These are phyloP conservation scores for Chrosomus eos DNA, from an alignment of 2,797 vertebrate species.

Conservation along the genomic window DNA sequence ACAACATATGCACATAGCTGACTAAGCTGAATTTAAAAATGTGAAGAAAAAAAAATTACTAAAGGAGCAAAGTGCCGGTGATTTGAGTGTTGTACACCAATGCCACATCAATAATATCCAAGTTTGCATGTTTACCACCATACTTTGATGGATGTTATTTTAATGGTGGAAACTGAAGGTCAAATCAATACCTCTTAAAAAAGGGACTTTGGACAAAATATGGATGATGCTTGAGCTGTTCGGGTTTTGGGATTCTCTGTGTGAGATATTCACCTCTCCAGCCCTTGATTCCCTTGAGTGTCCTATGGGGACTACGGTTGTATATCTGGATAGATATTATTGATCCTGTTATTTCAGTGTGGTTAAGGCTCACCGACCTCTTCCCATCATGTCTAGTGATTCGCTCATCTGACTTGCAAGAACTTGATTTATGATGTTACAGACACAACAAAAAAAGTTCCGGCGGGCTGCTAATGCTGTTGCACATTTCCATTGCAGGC, in stretches of 20 bases:
- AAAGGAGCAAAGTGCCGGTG: background rate
- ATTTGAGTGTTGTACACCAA: slow-evolving; percentile 24
- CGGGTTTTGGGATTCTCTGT: slow-evolving; percentile 7
- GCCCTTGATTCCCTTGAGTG: slow-evolving; percentile 11
- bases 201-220: slow-evolving; percentile 62
- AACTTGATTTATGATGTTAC: slow-evolving; percentile 49
- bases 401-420: slow-evolving; percentile 37
- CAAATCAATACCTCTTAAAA: slow-evolving; percentile 75
- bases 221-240: slow-evolving; percentile 42
- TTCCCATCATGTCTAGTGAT: slow-evolving; percentile 44
- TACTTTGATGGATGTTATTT: slow-evolving; percentile 59
- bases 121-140: slow-evolving; percentile 40
- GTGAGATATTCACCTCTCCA: slow-evolving; percentile 9
- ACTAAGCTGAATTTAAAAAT: slow-evolving; percentile 24
- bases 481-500: background rate
- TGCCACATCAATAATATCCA: slow-evolving; percentile 33
- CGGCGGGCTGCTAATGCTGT: background rate
- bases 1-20: slow-evolving; percentile 9
- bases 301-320: slow-evolving; percentile 1
- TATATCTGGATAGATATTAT: slow-evolving; percentile 38
- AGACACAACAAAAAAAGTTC: slow-evolving; percentile 20
- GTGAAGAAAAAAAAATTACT: background rate
- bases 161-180: slow-evolving; percentile 72
- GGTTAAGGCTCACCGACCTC: slow-evolving; percentile 45
- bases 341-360: slow-evolving; percentile 49